Evolutionary conservation across 2,797 vertebrate genomes (phyloP).

Genomic region (Chelon labrosus): DNA sequence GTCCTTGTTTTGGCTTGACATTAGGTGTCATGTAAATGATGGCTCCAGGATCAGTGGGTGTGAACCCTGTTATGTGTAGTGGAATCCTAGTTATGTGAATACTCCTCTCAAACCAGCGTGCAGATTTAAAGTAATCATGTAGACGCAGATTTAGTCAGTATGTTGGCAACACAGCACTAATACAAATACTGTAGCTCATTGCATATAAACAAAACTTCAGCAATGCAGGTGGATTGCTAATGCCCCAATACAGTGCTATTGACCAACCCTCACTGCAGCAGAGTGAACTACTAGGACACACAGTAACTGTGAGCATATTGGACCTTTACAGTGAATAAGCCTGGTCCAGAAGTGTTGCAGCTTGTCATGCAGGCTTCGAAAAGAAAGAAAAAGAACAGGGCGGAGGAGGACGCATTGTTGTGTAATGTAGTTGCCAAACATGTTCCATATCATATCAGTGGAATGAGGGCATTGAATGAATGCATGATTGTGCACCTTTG

Average conservation of each 20-base stretch:
- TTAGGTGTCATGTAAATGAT: neutral
- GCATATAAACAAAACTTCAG: neutral
- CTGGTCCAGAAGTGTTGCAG: neutral
- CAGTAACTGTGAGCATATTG: neutral
- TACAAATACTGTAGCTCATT: neutral
- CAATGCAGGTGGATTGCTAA: neutral
- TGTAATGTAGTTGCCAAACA: neutral
- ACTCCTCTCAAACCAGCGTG: constrained; percentile 46
- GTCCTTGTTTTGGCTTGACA: constrained; percentile 19
- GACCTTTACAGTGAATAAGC: neutral
- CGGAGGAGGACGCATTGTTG: neutral
- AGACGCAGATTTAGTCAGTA: neutral
- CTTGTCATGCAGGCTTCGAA: constrained; percentile 2
- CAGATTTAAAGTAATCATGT: neutral
- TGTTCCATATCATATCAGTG: neutral
- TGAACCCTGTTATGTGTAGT: constrained; percentile 10
- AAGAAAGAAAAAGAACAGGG: neutral
- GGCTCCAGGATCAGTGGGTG: constrained; percentile 25
- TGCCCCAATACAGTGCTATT: neutral
- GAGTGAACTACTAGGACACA: neutral
- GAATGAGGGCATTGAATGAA: neutral
- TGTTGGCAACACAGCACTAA: neutral
- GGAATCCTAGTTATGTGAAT: constrained; percentile 57
- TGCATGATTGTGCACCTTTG: neutral
- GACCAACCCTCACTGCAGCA: neutral